Conservation (phyloP, 2,113 vertebrate species). For the Dermatemys mawii region DNA sequence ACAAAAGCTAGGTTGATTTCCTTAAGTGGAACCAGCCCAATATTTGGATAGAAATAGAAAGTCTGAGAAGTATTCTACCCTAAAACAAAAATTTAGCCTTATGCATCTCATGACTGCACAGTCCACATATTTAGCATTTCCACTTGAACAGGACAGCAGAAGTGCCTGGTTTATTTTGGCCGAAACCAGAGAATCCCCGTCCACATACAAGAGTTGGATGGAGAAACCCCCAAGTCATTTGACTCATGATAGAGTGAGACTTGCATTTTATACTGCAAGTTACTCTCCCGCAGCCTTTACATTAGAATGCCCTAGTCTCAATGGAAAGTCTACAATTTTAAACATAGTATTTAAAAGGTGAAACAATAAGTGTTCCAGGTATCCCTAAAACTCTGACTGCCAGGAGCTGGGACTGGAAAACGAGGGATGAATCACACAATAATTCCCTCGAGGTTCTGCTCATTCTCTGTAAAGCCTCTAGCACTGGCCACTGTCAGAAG, state of each 20-base stretch:
- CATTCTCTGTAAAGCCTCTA: neutral
- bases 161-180: neutral
- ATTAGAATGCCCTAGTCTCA: neutral
- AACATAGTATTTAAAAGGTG: neutral
- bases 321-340: neutral
- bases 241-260: neutral
- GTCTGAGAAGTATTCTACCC: neutral
- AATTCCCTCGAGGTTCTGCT: neutral
- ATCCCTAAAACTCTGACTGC: neutral
- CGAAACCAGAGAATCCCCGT: neutral
- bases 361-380: neutral
- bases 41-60: neutral
- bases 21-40: neutral
- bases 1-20: neutral
- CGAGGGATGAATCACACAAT: neutral
- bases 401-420: neutral
- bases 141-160: fast-evolving
- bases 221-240: neutral
- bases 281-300: neutral
- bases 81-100: neutral
- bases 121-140: neutral
- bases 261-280: neutral
- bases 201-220: neutral
- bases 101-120: neutral
- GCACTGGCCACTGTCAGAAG: neutral